Evolutionary conservation across 2,113 vertebrate species (phyloP).

Genomic region (Setophaga coronata): DNA sequence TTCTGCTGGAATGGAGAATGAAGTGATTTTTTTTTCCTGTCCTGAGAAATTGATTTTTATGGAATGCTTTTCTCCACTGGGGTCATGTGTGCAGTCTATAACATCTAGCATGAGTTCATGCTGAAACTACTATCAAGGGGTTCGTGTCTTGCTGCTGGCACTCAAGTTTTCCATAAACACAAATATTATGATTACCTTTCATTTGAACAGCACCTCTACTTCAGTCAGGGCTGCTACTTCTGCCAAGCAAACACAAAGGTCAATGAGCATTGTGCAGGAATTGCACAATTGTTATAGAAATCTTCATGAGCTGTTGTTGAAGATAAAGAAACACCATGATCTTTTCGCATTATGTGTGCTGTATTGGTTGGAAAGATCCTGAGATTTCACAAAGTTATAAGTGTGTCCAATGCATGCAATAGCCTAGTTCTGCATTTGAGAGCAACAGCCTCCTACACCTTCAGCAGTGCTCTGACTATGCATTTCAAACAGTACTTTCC

Average conservation of each 20-base stretch:
- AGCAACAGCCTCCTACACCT: background rate
- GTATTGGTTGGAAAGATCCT: background rate
- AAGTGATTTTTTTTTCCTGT: background rate
- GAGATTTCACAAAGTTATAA: background rate
- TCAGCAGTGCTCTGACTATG: background rate
- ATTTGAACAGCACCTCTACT: background rate
- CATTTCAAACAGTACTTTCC: background rate
- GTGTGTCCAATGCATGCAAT: fast-evolving
- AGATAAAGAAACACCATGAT: background rate
- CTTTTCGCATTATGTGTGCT: background rate
- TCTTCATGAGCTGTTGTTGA: background rate
- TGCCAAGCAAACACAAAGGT: background rate
- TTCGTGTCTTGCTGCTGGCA: background rate
- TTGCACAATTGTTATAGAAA: background rate
- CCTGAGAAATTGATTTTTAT: background rate
- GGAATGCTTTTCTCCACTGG: background rate
- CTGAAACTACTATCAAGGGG: background rate
- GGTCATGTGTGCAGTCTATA: fast-evolving
- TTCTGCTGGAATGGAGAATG: background rate
- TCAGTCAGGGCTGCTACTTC: background rate
- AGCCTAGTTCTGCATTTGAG: background rate
- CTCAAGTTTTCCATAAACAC: background rate
- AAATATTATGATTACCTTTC: background rate
- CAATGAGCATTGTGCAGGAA: background rate
- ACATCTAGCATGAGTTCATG: background rate